These are phyloP conservation scores for Tetragonisca angustula DNA, from an alignment of 2,888 invertebrate genomes.

Conservation along the genomic window DNA sequence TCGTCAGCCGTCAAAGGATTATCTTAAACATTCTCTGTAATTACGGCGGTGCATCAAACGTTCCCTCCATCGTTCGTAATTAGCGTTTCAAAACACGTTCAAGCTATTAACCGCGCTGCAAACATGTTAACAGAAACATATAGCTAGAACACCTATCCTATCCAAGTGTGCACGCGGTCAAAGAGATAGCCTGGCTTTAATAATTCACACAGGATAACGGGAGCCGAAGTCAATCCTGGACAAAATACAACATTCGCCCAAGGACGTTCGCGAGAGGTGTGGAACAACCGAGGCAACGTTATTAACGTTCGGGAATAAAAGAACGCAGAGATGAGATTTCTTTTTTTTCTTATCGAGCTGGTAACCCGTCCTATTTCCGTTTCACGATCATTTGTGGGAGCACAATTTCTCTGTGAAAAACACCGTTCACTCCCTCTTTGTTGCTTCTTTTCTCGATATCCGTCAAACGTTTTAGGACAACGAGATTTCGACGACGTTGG, in stretches of 20 bases:
- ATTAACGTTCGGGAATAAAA: slow-evolving; percentile 42
- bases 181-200: not conserved
- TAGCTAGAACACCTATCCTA: not conserved
- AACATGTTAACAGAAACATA: not conserved
- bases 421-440: not conserved
- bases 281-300: slow-evolving; percentile 33
- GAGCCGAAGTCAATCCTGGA: slow-evolving; percentile 6
- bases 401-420: slow-evolving; percentile 1
- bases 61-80: not conserved
- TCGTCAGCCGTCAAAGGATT: not conserved
- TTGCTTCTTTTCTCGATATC: not conserved
- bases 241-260: not conserved
- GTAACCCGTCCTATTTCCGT: slow-evolving; percentile 20
- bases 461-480: not conserved
- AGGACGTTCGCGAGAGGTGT: not conserved
- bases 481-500: not conserved
- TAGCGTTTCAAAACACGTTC: slow-evolving; percentile 1
- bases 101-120: not conserved
- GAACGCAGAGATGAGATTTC: slow-evolving; percentile 44
- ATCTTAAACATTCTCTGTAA: not conserved
- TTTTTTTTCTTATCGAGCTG: slow-evolving; percentile 5
- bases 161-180: too few species aligned
- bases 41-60: not conserved
- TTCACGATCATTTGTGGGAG: slow-evolving; percentile 34
- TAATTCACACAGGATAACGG: not conserved